phyloP scores from a whole-genome alignment of 2,888 invertebrate genomes.

The Scaptomyza cyrtandrae region DNA sequence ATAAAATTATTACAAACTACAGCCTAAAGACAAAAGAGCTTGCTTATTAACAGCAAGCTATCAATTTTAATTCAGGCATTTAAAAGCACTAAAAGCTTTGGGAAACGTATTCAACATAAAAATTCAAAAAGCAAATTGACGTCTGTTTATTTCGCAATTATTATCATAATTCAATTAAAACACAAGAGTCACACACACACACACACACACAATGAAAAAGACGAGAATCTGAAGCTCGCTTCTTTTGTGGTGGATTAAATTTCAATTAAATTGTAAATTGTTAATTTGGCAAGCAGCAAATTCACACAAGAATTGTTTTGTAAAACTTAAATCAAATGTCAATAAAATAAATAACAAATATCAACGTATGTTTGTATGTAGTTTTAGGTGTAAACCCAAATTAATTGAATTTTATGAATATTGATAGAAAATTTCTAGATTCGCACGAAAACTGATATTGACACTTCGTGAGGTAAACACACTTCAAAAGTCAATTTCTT shows the following conservation, averaged over 20 bases:
- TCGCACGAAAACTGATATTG: conserved; percentile 22
- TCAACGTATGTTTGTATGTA: neutral
- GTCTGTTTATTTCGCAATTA: conserved; percentile 1
- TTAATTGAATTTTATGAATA: conserved; percentile 56
- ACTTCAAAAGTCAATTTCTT: conserved; percentile 38
- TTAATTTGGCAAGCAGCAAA: conserved; percentile 29
- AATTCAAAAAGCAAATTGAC: neutral
- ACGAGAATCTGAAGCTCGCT: neutral
- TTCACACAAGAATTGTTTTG: conserved; percentile 11
- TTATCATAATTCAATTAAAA: conserved; percentile 16
- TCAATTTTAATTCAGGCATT: neutral
- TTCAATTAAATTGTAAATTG: conserved; percentile 58
- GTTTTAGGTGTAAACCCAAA: conserved; percentile 53
- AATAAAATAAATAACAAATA: conserved; percentile 23
- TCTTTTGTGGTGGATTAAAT: conserved; percentile 40
- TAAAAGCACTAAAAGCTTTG: neutral
- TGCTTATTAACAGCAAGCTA: neutral
- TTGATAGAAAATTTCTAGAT: conserved; percentile 8
- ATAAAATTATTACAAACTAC: neutral
- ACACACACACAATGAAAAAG: neutral
- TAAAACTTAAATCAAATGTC: conserved; percentile 37
- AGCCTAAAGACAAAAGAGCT: neutral
- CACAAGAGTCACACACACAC: neutral
- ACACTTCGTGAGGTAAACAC: conserved; percentile 15
- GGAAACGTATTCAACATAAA: neutral